Evolutionary conservation across 1,140 invertebrate genomes (phyloP).

Genomic region (Coptotermes formosanus): DNA sequence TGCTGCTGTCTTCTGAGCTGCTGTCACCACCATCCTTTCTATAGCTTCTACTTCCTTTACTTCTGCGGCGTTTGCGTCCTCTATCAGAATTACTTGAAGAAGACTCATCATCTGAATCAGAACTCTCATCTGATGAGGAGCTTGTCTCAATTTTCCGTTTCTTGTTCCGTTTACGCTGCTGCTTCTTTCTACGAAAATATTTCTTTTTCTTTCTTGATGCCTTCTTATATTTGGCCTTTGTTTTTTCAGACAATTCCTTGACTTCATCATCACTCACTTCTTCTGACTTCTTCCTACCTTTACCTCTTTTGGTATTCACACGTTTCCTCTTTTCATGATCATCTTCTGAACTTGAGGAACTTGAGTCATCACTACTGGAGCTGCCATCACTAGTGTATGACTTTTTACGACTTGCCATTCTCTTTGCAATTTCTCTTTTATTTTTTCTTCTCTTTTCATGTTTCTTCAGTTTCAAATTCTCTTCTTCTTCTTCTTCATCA

Average conservation of each 20-base stretch:
- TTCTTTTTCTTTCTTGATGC: slow-evolving; percentile 24
- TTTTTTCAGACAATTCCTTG: not conserved
- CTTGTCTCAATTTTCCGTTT: slow-evolving; percentile 1
- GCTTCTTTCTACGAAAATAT: slow-evolving; percentile 20
- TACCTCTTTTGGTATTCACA: not conserved
- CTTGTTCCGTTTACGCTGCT: not conserved
- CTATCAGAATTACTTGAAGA: slow-evolving; percentile 22
- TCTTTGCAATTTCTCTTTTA: slow-evolving; percentile 21
- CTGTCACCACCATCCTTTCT: not conserved
- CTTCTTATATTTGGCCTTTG: slow-evolving; percentile 2
- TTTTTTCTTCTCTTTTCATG: slow-evolving; percentile 14
- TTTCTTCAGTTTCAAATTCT: slow-evolving; percentile 18
- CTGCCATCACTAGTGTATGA: slow-evolving; percentile 21
- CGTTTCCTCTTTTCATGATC: not conserved
- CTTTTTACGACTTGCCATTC: not conserved
- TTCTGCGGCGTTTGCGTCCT: slow-evolving; percentile 7
- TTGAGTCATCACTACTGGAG: slow-evolving; percentile 22
- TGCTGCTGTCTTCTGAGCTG: slow-evolving; percentile 22
- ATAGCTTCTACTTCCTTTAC: not conserved
- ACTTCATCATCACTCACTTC: not conserved
- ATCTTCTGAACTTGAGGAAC: slow-evolving; percentile 13
- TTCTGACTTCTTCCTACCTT: not conserved
- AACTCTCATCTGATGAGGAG: slow-evolving; percentile 19
- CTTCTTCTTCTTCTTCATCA: not conserved
- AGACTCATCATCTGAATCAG: slow-evolving; percentile 17